A percentile compares a stretch with the other conserved stretches of the same genome.
Conservation (phyloP, 2,113 vertebrate genomes). For the Cranoglanis bouderius region DNA sequence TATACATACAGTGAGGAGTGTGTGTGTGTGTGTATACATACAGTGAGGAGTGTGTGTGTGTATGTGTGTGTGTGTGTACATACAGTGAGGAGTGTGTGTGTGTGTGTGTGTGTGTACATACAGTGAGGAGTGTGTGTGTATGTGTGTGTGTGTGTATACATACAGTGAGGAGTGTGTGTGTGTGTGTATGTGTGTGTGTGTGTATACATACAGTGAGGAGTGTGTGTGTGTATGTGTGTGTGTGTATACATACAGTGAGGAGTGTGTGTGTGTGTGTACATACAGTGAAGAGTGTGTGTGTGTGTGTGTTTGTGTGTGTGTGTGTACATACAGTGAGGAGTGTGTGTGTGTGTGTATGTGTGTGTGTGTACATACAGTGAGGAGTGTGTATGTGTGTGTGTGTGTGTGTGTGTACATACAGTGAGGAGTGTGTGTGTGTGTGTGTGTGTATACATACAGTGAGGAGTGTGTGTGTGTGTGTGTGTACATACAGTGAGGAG, state of each 20-base stretch:
- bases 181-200: neutral
- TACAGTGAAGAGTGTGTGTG: no score
- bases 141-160: neutral
- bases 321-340: neutral
- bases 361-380: neutral
- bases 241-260: neutral
- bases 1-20: no score
- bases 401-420: slow-evolving; percentile 15
- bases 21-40: slow-evolving; percentile 14
- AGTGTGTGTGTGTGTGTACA: neutral
- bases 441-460: no score
- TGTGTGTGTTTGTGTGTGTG: neutral
- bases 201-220: no score
- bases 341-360: neutral
- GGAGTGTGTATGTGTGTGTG: neutral
- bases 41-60: neutral
- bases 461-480: neutral
- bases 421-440: neutral
- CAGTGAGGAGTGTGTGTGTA: no score
- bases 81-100: no score
- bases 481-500: neutral
- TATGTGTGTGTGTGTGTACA: neutral
- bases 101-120: slow-evolving; percentile 7
- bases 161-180: no score
- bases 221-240: neutral